phyloP scores from a whole-genome alignment of 2,113 vertebrate species.

The Gyps fulvus region DNA sequence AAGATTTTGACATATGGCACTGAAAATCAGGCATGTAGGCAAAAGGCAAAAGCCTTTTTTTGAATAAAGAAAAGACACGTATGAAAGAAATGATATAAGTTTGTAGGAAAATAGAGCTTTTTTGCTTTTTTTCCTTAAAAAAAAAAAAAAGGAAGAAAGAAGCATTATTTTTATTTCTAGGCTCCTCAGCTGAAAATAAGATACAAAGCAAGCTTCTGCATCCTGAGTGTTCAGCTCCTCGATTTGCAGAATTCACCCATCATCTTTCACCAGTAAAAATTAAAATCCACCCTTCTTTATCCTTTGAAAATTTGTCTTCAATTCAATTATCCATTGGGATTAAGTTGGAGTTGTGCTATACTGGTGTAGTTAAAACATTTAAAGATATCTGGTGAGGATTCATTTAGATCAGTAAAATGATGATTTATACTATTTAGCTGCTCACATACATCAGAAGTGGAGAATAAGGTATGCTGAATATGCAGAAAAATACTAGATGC shows the following conservation, averaged over 20 bases:
- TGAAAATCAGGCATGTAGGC: background rate
- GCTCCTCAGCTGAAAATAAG: background rate
- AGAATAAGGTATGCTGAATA: background rate
- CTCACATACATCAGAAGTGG: background rate
- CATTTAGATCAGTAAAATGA: background rate
- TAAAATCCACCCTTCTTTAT: background rate
- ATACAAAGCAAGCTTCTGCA: background rate
- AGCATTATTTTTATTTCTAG: background rate
- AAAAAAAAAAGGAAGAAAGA: background rate
- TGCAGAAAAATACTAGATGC: background rate
- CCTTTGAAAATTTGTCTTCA: background rate
- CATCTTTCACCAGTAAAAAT: background rate
- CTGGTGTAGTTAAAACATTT: background rate
- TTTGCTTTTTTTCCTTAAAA: background rate
- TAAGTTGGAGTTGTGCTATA: background rate
- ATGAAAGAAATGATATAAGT: background rate
- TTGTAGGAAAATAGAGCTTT: background rate
- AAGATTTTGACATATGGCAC: constrained; percentile 3
- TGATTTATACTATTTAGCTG: background rate
- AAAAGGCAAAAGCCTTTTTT: background rate
- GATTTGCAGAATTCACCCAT: background rate
- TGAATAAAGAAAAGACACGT: background rate
- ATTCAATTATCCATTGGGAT: background rate
- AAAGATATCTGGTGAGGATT: background rate
- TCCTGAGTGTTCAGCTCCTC: background rate